These are phyloP conservation scores for Drosophila mimetica DNA, from an alignment of 2,888 invertebrate genomes.

Conservation along the genomic window DNA sequence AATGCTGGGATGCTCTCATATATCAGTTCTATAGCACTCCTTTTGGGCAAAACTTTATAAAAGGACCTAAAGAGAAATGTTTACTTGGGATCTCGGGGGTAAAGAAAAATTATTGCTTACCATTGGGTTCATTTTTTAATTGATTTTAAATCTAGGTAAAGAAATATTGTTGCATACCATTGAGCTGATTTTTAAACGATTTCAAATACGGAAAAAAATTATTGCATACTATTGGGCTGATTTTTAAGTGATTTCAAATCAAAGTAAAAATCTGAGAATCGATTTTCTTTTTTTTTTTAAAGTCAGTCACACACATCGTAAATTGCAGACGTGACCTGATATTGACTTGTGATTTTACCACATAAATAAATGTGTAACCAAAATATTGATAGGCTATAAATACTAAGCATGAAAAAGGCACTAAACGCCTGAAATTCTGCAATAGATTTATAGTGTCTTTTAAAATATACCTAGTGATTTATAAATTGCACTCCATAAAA, in stretches of 20 bases:
- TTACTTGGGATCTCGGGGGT: not conserved
- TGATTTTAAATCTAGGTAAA: too few relatives aligned
- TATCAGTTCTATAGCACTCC: constrained; percentile 5
- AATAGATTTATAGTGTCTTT: not conserved
- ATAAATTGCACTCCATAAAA: too few relatives aligned
- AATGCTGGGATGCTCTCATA: not conserved
- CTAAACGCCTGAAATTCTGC: not conserved
- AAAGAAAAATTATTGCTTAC: not conserved
- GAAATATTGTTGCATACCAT: not conserved
- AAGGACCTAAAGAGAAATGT: not conserved
- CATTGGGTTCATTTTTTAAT: not conserved
- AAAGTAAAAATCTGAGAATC: not conserved
- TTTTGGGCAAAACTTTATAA: not conserved
- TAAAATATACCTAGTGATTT: too few relatives aligned
- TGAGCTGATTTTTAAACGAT: not conserved
- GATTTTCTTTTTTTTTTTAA: not conserved
- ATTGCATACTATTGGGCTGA: not conserved
- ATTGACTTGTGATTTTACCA: not conserved
- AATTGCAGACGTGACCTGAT: not conserved
- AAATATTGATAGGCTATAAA: not conserved
- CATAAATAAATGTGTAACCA: not conserved
- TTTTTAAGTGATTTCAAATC: not conserved
- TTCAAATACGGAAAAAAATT: not conserved
- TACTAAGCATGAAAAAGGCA: not conserved
- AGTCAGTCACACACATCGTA: not conserved